Conservation (phyloP, 2,888 invertebrate genomes). For the Drosophila conformis region DNA sequence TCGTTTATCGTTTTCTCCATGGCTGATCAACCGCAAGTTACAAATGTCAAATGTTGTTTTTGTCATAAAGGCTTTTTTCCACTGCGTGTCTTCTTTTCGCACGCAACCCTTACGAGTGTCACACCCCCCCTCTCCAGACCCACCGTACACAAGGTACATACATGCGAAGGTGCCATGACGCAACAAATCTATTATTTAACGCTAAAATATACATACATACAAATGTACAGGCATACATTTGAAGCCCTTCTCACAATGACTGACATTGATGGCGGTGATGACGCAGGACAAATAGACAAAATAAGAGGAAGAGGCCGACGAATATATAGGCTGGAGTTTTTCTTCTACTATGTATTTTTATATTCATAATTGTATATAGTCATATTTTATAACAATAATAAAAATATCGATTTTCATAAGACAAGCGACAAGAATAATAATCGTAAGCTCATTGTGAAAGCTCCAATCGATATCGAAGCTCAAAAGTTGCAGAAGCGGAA, state of each 20-base stretch:
- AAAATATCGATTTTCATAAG: not conserved
- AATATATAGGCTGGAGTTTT: not conserved
- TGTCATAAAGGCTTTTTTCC: constrained; percentile 59
- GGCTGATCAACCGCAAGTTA: constrained; percentile 79
- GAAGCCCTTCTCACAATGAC: constrained; percentile 67
- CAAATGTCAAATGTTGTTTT: constrained; percentile 77
- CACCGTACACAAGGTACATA: not conserved
- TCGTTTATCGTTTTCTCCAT: constrained; percentile 68
- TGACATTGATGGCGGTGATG: constrained; percentile 73
- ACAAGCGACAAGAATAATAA: not conserved
- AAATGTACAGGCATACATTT: constrained; percentile 16
- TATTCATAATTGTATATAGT: not conserved
- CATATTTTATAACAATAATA: too few relatives aligned
- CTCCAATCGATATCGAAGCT: not conserved
- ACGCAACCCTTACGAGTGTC: constrained; percentile 47
- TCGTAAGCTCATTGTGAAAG: not conserved
- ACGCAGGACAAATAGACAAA: constrained; percentile 31
- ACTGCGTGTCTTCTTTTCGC: constrained; percentile 20
- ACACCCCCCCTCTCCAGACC: not conserved
- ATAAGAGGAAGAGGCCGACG: not conserved
- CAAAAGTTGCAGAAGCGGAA: not conserved
- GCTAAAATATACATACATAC: constrained; percentile 15
- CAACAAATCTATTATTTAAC: constrained; percentile 68
- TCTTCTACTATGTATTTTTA: not conserved
- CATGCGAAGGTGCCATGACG: constrained; percentile 70